Base-by-base conservation (phyloP, 2,888 invertebrate genomes). In the Elysia crispata region DNA sequence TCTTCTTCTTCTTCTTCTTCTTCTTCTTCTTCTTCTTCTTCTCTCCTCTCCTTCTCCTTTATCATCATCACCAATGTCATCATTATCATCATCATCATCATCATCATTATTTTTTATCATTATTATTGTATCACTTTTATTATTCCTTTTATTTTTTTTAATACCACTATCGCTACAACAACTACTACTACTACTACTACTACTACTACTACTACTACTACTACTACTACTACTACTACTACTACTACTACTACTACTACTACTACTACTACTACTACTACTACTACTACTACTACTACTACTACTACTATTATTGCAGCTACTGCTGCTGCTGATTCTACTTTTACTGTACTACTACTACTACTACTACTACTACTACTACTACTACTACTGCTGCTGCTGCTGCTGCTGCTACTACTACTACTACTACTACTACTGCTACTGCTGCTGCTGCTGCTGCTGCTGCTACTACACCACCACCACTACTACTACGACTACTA, bases 191-290 rank as follows among this genome's bases (percentile, higher is more conserved):
- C 20, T 73, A 20, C 6, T 20, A 28, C 33, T 8, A 18, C 25
- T 25, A n/a, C 33, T 20, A 33, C 25, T 60, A n/a, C 60, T 49
- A 1, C 33, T 60, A n/a, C 60, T 49, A n/a, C 33, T 60, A n/a
- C 30, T 49, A 25, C 23, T 54, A 54, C 18, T 54, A 54, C 13
- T 54, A 54, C 18, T 54, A 54, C 54, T 54, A 70, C 1, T 20
- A 70, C 25, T 70, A 13, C 30, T 33, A n/a, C 13, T 41, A 41
- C 31, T 41, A 70, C 70, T n/a, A 70, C 31, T 41, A 70, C 41
- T n/a, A 70, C 23, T 41, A 70, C 49, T 41, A 70, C 41, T 41
- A 41, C 15, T 41, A 70, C 70, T n/a, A 70, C 70, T n/a, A 31
- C 11, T 41, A 70, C 33, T 41, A 30, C 49, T n/a, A 70, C 41